phyloP scores from a whole-genome alignment of 1,140 invertebrate species.

The Episyrphus balteatus region DNA sequence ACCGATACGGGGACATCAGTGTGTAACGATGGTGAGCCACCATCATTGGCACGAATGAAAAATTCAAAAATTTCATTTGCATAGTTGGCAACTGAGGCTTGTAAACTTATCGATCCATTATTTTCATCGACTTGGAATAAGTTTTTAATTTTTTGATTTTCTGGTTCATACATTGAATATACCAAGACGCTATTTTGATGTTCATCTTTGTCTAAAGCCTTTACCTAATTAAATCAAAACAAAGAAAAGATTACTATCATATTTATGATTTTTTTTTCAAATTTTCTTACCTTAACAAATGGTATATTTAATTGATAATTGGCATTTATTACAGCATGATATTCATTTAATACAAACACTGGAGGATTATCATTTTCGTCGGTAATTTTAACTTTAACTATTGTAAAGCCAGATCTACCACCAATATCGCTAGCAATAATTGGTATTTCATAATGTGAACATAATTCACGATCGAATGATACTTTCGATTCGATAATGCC shows the following conservation, averaged over 20 bases:
- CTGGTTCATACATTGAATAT: conserved; percentile 62
- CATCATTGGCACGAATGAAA: conserved; percentile 76
- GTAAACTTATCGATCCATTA: conserved; percentile 56
- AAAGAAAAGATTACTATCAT: neutral
- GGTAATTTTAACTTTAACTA: conserved; percentile 61
- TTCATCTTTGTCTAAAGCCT: conserved; percentile 58
- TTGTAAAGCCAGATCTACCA: conserved; percentile 65
- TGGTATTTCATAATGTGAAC: conserved; percentile 63
- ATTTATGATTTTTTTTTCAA: neutral
- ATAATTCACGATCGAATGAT: conserved; percentile 66
- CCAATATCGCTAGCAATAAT: conserved; percentile 80
- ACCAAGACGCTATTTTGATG: conserved; percentile 53
- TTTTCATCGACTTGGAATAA: conserved; percentile 55
- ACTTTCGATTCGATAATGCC: conserved; percentile 69
- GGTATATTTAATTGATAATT: conserved; percentile 50
- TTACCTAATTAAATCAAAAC: conserved; percentile 33
- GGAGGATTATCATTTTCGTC: conserved; percentile 87
- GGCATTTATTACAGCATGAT: conserved; percentile 58
- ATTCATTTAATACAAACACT: conserved; percentile 65
- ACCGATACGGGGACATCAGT: conserved; percentile 70
- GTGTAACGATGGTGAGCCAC: conserved; percentile 54
- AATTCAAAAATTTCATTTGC: conserved; percentile 71
- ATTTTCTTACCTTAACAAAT: conserved; percentile 52
- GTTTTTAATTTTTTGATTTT: conserved; percentile 45
- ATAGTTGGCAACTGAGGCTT: conserved; percentile 45